Evolutionary conservation across 1,140 invertebrate genomes (phyloP).

Genomic region (Drosophila melanogaster): Release_6_plus_ISO1_MT NT_033777.3:18724001-18724500

Average conservation of each 20-base stretch:
- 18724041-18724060: slow-evolving; percentile 85
- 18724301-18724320: slow-evolving; percentile 9
- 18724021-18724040: slow-evolving; percentile 87
- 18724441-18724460: slow-evolving; percentile 1
- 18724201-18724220: slow-evolving; percentile 85
- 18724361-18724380: slow-evolving; percentile 62
- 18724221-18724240: slow-evolving; percentile 77
- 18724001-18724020: slow-evolving; percentile 88
- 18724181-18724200: slow-evolving; percentile 78
- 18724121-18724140: slow-evolving; percentile 54
- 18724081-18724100: slow-evolving; percentile 68
- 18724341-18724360: not conserved
- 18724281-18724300: slow-evolving; percentile 57
- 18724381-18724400: slow-evolving; percentile 63
- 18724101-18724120: slow-evolving; percentile 43
- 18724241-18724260: slow-evolving; percentile 22
- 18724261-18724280: slow-evolving; percentile 38
- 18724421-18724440: slow-evolving; percentile 59
- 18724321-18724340: too few relatives aligned
- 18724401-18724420: slow-evolving; percentile 57
- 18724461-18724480: slow-evolving; percentile 18
- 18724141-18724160: slow-evolving; percentile 71
- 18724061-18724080: slow-evolving; percentile 84
- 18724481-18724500: slow-evolving; percentile 30
- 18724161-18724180: slow-evolving; percentile 51